Evolutionary conservation across 2,888 invertebrate genomes (phyloP), one percentile per base, ranked within the genome.

Genomic region (Nomada hirtipes): DNA sequence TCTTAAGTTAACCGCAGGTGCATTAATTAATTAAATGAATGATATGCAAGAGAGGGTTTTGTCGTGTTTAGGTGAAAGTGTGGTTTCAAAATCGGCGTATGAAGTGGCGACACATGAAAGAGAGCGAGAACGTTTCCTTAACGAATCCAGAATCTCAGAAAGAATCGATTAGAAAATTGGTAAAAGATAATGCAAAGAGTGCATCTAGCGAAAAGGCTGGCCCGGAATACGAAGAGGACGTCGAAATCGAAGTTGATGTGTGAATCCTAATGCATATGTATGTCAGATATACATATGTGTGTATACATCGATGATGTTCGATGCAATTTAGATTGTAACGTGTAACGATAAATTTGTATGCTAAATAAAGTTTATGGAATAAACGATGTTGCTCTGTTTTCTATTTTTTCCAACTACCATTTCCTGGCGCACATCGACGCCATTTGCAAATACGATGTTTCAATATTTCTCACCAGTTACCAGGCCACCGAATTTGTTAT

Each of bases 61-160:
- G n/a, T 11, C 10, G 15, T n/a, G 2, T 60, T 9, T 15, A 97
- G 97, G 98, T 98, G 2, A 98, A 98, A 94, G 98, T 98, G 2
- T 98, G 98, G 98, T 98, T 98, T 93, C 98, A 98, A 95, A 98
- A 98, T 91, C 95, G 98, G 0, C 95, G 98, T 76, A 98, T 98
- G 97, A 98, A 98, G 93, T 98, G 97, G 97, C 95, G 98, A 0
- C 97, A 98, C 90, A 96, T 96, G 47, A 96, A 96, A 86, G 97
- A 97, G 89, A 95, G 95, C 47, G 92, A 92, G 26, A 87, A 60
- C 42, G 44, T 76, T 15, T 57, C 82, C 1, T 52, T 87, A 1
- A 60, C 84, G 10, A 88, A 84, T 47, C 75, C 88, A 0, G 89
- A 90, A 59, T 88, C 89, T 0, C 90, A 91, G 29, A 90, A 89